Percentiles rank a stretch among this genome's conserved stretches.
phyloP scores from a whole-genome alignment of 2,888 invertebrate genomes.

The Schizotus pectinicornis region DNA sequence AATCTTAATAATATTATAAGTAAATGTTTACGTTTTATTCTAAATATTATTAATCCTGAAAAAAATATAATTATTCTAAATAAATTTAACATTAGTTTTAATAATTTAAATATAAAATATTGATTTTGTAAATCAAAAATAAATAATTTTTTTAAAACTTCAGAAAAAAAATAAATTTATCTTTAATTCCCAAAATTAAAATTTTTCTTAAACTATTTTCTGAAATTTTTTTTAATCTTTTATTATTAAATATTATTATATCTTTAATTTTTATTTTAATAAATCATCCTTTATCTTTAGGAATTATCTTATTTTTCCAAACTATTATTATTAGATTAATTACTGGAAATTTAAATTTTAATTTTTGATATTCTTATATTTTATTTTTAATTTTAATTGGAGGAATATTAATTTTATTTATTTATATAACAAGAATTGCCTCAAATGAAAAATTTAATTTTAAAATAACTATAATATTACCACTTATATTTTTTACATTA shows the following conservation, averaged over 20 bases:
- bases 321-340: slow-evolving; percentile 60
- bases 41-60: too few relatives aligned
- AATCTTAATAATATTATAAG: slow-evolving; percentile 66
- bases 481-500: slow-evolving; percentile 72
- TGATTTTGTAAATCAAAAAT: too few relatives aligned
- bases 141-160: too few relatives aligned
- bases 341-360: slow-evolving; percentile 60
- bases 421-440: slow-evolving; percentile 68
- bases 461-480: slow-evolving; percentile 59
- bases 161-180: slow-evolving; percentile 63
- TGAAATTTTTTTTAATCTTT: slow-evolving; percentile 53
- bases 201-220: slow-evolving; percentile 71
- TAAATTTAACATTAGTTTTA: too few relatives aligned
- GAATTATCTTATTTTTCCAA: slow-evolving; percentile 63
- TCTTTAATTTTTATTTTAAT: slow-evolving; percentile 57
- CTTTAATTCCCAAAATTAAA: slow-evolving; percentile 74
- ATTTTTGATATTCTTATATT: slow-evolving; percentile 68
- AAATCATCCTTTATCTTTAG: slow-evolving; percentile 64
- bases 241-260: slow-evolving; percentile 51
- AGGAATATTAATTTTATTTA: slow-evolving; percentile 69
- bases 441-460: slow-evolving; percentile 62
- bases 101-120: too few relatives aligned
- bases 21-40: slow-evolving; percentile 66
- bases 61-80: too few relatives aligned
- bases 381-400: slow-evolving; percentile 69